phyloP scores from a whole-genome alignment of 2,888 invertebrate genomes.

The Tetragonula carbonaria region DNA sequence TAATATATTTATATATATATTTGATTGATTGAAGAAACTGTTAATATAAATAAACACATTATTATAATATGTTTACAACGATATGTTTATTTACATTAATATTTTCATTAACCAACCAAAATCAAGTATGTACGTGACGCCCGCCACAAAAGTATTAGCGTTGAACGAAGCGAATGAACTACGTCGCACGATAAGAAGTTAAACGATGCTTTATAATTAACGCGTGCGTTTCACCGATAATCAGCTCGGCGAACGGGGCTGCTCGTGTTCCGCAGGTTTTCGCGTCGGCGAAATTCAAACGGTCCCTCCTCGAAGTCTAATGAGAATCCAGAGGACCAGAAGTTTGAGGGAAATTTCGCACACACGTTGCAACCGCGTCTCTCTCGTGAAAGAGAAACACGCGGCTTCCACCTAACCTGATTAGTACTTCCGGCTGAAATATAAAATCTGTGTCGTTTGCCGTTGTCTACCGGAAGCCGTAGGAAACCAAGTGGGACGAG shows the following conservation, averaged over 20 bases:
- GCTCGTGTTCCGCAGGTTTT: neutral
- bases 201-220: slow-evolving; percentile 23
- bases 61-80: no score
- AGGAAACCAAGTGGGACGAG: slow-evolving; percentile 42
- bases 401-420: slow-evolving; percentile 66
- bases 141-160: no score
- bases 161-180: neutral
- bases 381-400: neutral
- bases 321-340: neutral
- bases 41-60: no score
- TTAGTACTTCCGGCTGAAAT: slow-evolving; percentile 60
- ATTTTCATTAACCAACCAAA: no score
- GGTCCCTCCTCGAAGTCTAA: neutral
- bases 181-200: neutral
- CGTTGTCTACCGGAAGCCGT: slow-evolving; percentile 63
- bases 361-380: neutral
- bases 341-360: slow-evolving; percentile 21
- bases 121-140: no score
- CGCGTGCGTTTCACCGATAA: neutral
- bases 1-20: no score
- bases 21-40: no score
- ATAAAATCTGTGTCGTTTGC: slow-evolving; percentile 61
- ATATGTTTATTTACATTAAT: no score
- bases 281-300: neutral
- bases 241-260: neutral